These are phyloP conservation scores for Rhamphomyia laevipes DNA, from an alignment of 2,888 invertebrate genomes.

Conservation along the genomic window DNA sequence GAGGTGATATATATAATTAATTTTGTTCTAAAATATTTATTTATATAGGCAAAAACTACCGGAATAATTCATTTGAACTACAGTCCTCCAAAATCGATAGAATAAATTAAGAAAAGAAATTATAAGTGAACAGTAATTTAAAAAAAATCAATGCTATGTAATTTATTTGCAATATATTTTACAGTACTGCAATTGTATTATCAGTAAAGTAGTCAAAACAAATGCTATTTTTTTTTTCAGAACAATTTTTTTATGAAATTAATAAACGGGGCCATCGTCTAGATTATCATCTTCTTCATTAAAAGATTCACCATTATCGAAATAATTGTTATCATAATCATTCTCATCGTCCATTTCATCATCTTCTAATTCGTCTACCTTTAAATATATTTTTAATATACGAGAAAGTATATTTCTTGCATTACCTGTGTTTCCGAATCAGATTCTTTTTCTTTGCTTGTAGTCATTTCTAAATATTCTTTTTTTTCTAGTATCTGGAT, in stretches of 20 bases:
- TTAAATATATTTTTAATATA: background rate
- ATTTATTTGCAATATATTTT: background rate
- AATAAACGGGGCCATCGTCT: slow-evolving; percentile 71
- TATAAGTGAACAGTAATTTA: too few relatives aligned
- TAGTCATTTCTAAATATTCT: slow-evolving; percentile 42
- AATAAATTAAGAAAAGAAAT: too few relatives aligned
- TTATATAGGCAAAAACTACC: slow-evolving; percentile 47
- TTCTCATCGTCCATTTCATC: slow-evolving; percentile 83
- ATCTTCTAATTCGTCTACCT: slow-evolving; percentile 38
- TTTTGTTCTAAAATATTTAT: slow-evolving; percentile 9
- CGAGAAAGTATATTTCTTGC: slow-evolving; percentile 19
- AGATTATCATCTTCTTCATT: slow-evolving; percentile 79
- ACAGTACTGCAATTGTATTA: background rate
- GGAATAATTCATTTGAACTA: slow-evolving; percentile 53
- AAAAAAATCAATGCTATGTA: too few relatives aligned
- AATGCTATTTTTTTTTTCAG: background rate
- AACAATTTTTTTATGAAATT: slow-evolving; percentile 8
- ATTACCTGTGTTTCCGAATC: slow-evolving; percentile 40
- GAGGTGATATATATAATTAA: slow-evolving; percentile 11
- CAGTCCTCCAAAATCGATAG: slow-evolving; percentile 46
- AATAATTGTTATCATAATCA: slow-evolving; percentile 77
- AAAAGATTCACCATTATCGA: slow-evolving; percentile 77
- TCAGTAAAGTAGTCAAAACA: too few relatives aligned
- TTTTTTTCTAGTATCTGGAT: slow-evolving; percentile 57
- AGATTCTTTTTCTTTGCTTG: slow-evolving; percentile 50